Base-by-base conservation (phyloP, 92 coral and sea anemone species). In the Zoanthus sociatus region DNA sequence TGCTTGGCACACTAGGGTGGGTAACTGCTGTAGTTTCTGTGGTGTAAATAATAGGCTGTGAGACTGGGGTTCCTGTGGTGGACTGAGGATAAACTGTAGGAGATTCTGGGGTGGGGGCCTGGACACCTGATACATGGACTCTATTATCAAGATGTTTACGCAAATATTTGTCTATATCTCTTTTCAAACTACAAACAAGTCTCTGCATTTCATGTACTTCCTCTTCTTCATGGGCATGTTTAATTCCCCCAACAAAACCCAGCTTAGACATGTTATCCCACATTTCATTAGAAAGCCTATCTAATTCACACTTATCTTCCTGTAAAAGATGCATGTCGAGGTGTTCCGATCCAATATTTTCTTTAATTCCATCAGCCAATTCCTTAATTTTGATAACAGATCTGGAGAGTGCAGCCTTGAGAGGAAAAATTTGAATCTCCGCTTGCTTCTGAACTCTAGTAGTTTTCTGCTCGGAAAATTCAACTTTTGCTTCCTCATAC, bases 401-500 rank as follows among this genome's bases (percentile, higher is more conserved):
- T 45, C 76, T 71, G 44, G 76, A 71, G 50, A 71, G 76, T 71
- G 76, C 76, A 71, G 76, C 16, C 76, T 45, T 71, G 76, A 71
- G 50, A 12, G 76, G 50, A 71, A 71, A 71, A 71, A 71, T 45
- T 71, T 71, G 45, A 71, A 45, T 45, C 44, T 71, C 76, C 50
- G 44, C 16, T 32, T 45, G 76, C 44, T 45, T 71, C 76, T 71
- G 45, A 32, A 71, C 45, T 71, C 76, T 45, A 15, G 76, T 12
- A 71, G 50, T 45, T 45, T 71, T 71, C 50, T 7, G 76, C 76
- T 71, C 50, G 30, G 44, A 32, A 71, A 71, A 71, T 18, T 71
- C 76, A 56, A 56, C 64, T 56, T 56, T 56, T 56, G 84, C 84
- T 21, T 56, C 84, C 45, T 79, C 75, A 63, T 79, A 79, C 30